Conservation (phyloP, 2,113 vertebrate genomes). For the Progne subis region DNA sequence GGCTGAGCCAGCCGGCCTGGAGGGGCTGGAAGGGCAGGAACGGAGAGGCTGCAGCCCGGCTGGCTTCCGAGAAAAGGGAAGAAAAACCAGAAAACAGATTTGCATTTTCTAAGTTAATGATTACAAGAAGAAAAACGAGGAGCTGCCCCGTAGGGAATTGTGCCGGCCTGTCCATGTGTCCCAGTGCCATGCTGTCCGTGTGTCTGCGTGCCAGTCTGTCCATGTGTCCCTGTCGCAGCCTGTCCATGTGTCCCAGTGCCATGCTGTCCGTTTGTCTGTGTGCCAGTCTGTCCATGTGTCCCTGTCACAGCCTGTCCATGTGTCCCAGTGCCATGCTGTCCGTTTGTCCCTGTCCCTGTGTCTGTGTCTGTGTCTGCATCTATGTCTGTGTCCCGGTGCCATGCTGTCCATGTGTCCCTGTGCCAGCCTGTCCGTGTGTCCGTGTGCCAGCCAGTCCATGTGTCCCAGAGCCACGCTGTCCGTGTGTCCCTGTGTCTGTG, state of each 20-base stretch:
- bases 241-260: background rate
- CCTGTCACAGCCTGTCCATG: background rate
- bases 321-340: too few species aligned
- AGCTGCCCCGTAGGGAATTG: slow-evolving; percentile 4
- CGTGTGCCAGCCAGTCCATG: background rate
- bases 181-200: background rate
- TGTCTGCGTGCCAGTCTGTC: background rate
- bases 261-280: background rate
- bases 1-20: background rate
- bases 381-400: too few species aligned
- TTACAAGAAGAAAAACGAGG: background rate
- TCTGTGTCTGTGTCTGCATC: too few species aligned
- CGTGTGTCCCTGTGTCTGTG: background rate
- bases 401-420: too few species aligned
- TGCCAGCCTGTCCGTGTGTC: background rate
- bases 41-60: background rate
- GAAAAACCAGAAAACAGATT: background rate
- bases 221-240: background rate
- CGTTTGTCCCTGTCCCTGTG: background rate
- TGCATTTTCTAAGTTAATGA: background rate
- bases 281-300: background rate
- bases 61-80: background rate
- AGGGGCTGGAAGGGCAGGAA: background rate
- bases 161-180: background rate
- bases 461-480: background rate